Evolutionary conservation across 2,797 vertebrate genomes (phyloP).

Genomic region (Tadarida brasiliensis): DNA sequence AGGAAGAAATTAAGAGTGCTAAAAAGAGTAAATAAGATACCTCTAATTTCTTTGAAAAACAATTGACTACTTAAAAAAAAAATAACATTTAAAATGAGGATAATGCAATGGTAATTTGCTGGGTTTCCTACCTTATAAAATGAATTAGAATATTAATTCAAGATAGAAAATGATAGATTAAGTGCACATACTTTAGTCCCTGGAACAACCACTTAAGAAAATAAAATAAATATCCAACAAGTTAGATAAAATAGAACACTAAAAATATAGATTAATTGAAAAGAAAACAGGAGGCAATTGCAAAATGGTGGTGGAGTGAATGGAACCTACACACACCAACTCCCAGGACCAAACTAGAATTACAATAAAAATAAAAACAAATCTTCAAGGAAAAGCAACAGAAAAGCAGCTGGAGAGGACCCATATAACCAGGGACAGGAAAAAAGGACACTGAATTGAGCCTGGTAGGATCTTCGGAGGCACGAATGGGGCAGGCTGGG

Average conservation of each 20-base stretch:
- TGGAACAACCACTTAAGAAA: background rate
- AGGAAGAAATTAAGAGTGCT: too few relatives aligned
- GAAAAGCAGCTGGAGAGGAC: too few relatives aligned
- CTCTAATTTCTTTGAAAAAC: background rate
- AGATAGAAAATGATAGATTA: background rate
- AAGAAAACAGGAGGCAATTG: background rate
- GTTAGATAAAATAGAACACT: background rate
- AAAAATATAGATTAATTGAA: background rate
- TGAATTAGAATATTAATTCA: background rate
- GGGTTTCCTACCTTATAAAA: background rate
- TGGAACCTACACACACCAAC: too few relatives aligned
- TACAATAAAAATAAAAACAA: too few relatives aligned
- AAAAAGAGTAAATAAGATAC: background rate
- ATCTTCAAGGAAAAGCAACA: too few relatives aligned
- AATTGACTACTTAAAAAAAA: constrained; percentile 7
- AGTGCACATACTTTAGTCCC: background rate
- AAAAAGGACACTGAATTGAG: too few relatives aligned
- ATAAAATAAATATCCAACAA: background rate
- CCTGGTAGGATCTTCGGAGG: too few relatives aligned
- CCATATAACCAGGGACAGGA: too few relatives aligned
- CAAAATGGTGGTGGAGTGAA: too few relatives aligned
- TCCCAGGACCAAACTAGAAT: too few relatives aligned
- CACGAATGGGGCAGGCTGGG: too few relatives aligned
- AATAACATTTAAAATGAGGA: background rate
- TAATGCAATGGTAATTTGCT: background rate